Evolutionary conservation across 1,140 invertebrate genomes (phyloP).

Genomic region (Rhagoletis pomonella): DNA sequence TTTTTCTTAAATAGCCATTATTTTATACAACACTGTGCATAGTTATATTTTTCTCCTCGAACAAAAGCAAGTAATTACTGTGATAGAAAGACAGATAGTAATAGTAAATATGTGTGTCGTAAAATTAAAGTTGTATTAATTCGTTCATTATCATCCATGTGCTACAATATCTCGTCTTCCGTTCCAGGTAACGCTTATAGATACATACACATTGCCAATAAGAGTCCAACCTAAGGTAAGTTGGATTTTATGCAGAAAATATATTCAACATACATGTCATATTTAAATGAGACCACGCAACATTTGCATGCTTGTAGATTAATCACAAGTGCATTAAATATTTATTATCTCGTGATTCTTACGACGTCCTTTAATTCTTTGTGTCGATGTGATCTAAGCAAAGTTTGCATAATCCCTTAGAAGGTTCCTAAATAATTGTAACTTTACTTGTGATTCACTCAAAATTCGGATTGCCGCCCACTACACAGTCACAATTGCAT

Average conservation of each 20-base stretch:
- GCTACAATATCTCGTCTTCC: neutral
- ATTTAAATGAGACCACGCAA: neutral
- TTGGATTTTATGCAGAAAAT: neutral
- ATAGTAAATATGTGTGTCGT: too few species aligned
- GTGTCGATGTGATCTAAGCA: neutral
- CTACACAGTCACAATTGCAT: neutral
- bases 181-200: neutral
- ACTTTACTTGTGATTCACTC: neutral
- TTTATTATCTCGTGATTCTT: neutral
- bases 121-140: too few species aligned
- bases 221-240: neutral
- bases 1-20: too few species aligned
- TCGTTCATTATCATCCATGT: too few species aligned
- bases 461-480: neutral
- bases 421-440: neutral
- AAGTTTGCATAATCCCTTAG: neutral
- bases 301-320: conserved; percentile 22
- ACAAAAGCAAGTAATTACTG: too few species aligned
- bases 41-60: too few species aligned
- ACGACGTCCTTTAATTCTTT: neutral
- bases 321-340: neutral
- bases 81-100: too few species aligned
- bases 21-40: too few species aligned
- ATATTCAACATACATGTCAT: neutral
- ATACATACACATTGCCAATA: neutral